A percentile compares a stretch with the other conserved stretches of the same genome.
Evolutionary conservation across 2,113 vertebrate species (phyloP).

Genomic region (Phylloscopus trochiloides): DNA sequence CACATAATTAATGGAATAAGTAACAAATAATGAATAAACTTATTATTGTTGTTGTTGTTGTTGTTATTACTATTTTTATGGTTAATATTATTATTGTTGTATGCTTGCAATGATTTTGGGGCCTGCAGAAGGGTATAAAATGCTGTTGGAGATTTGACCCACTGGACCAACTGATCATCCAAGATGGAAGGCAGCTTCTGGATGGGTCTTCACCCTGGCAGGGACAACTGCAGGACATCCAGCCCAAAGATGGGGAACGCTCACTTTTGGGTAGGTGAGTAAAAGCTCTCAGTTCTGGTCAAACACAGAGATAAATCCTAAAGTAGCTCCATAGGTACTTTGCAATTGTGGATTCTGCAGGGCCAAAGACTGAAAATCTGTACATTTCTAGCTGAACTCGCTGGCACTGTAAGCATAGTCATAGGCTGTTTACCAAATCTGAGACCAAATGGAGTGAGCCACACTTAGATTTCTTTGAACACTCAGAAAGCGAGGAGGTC

Average conservation of each 20-base stretch:
- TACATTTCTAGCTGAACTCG: neutral
- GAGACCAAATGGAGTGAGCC: neutral
- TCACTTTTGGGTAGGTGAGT: neutral
- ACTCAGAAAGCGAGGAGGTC: neutral
- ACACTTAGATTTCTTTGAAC: neutral
- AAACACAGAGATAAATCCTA: neutral
- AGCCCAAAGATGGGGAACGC: neutral
- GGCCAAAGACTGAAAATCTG: neutral
- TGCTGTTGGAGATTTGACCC: neutral
- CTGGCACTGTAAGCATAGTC: neutral
- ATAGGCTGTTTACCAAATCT: neutral
- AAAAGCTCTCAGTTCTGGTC: neutral
- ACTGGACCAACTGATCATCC: neutral
- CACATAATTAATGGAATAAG: neutral
- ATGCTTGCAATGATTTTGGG: rapidly evolving
- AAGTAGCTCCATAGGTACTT: neutral
- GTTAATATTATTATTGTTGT: no score
- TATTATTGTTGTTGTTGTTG: no score
- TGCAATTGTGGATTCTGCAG: neutral
- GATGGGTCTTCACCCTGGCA: neutral
- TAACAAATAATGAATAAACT: neutral
- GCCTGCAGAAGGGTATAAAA: neutral
- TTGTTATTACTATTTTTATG: no score
- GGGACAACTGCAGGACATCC: neutral
- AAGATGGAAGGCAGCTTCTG: neutral